These are phyloP conservation scores for Gallirallus australis DNA, from an alignment of 2,797 vertebrate genomes.

Conservation along the genomic window DNA sequence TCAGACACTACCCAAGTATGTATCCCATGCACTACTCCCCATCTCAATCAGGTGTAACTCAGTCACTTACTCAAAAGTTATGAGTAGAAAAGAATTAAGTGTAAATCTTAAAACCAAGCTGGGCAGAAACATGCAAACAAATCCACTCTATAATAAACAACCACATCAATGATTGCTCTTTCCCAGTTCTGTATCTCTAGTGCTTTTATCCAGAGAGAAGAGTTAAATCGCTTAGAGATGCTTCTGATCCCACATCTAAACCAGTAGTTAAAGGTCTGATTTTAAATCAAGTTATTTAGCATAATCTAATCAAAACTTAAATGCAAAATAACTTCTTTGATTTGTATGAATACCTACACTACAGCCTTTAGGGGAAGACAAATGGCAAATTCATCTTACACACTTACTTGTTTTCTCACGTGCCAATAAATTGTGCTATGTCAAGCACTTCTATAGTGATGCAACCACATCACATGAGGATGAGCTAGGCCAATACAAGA, in stretches of 20 bases:
- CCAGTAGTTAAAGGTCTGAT: background rate
- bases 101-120: background rate
- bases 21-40: background rate
- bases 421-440: background rate
- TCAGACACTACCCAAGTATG: background rate
- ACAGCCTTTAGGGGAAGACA: background rate
- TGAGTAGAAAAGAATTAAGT: background rate
- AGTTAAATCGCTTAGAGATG: background rate
- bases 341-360: background rate
- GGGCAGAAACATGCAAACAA: background rate
- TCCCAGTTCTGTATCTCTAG: background rate
- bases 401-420: background rate
- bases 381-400: background rate
- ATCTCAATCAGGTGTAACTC: background rate
- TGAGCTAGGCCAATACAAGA: background rate
- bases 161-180: background rate
- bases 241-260: background rate
- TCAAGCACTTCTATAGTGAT: background rate
- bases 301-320: background rate
- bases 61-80: background rate
- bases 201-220: background rate
- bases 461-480: fast-evolving
- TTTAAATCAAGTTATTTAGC: background rate
- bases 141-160: background rate
- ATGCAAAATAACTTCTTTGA: background rate